These are phyloP conservation scores for Phocoena phocoena DNA, from an alignment of 2,113 vertebrate genomes.

Conservation along the genomic window DNA sequence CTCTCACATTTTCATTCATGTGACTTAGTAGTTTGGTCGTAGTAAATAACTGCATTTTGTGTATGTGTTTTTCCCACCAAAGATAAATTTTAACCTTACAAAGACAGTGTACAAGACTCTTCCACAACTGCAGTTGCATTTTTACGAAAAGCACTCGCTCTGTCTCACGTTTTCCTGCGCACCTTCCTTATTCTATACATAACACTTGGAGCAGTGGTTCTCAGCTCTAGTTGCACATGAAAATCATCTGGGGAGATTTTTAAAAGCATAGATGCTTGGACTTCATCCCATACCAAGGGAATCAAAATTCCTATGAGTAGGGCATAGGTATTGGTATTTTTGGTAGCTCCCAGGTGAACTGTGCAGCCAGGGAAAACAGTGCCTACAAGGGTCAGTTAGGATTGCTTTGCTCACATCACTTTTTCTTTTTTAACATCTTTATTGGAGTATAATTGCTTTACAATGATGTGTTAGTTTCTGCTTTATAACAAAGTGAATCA, in stretches of 20 bases:
- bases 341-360: not conserved
- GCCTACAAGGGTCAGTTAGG: not conserved
- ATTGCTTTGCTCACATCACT: not conserved
- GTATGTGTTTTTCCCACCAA: not conserved
- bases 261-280: not conserved
- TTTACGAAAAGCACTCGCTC: slow-evolving; percentile 13
- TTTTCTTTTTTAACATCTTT: not conserved
- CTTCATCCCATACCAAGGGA: not conserved
- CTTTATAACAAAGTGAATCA: too few species aligned
- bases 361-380: not conserved
- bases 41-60: slow-evolving; percentile 28
- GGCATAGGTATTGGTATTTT: not conserved
- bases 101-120: not conserved
- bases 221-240: not conserved
- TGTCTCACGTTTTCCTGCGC: not conserved
- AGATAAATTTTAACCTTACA: not conserved
- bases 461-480: too few species aligned
- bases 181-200: not conserved
- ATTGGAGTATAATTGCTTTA: too few species aligned
- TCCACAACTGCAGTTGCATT: not conserved
- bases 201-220: not conserved
- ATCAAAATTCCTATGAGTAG: not conserved
- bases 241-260: slow-evolving; percentile 12
- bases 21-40: slow-evolving; percentile 11
- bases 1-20: not conserved